Percentiles rank a stretch among this genome's conserved stretches.
These are phyloP conservation scores for Muscidifurax raptorellus DNA, from an alignment of 1,140 invertebrate species.

Conservation along the genomic window DNA sequence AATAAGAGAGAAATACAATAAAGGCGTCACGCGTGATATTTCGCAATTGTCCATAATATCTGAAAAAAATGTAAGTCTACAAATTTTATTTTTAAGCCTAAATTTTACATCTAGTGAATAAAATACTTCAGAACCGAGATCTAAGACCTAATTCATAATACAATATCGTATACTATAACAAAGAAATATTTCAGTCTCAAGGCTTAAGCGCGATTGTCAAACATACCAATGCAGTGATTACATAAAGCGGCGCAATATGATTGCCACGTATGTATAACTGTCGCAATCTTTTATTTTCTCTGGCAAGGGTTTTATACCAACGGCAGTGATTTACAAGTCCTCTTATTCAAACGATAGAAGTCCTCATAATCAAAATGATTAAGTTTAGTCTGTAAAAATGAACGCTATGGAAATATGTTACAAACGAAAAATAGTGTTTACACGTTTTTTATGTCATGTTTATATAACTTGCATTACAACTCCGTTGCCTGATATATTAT, in stretches of 20 bases:
- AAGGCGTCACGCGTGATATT: background rate
- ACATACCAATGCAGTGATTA: constrained; percentile 59
- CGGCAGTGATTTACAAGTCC: background rate
- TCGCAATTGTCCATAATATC: background rate
- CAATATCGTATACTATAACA: constrained; percentile 2
- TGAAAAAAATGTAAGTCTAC: background rate
- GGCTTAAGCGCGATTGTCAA: constrained; percentile 71
- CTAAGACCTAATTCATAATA: background rate
- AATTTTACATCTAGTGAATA: background rate
- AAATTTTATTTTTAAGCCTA: background rate
- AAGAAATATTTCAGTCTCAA: constrained; percentile 64
- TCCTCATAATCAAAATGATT: background rate
- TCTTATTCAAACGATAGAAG: background rate
- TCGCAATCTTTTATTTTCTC: constrained; percentile 19
- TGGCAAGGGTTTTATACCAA: background rate
- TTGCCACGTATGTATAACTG: background rate
- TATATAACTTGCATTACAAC: background rate
- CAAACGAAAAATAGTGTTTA: background rate
- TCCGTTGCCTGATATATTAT: background rate
- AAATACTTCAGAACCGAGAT: background rate
- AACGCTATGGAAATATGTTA: background rate
- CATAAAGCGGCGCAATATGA: constrained; percentile 49
- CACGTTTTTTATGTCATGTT: background rate
- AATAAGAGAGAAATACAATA: background rate
- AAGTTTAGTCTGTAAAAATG: background rate